These are phyloP conservation scores for Tarsius wallacei DNA, from an alignment of 2,797 vertebrate species.

Conservation along the genomic window DNA sequence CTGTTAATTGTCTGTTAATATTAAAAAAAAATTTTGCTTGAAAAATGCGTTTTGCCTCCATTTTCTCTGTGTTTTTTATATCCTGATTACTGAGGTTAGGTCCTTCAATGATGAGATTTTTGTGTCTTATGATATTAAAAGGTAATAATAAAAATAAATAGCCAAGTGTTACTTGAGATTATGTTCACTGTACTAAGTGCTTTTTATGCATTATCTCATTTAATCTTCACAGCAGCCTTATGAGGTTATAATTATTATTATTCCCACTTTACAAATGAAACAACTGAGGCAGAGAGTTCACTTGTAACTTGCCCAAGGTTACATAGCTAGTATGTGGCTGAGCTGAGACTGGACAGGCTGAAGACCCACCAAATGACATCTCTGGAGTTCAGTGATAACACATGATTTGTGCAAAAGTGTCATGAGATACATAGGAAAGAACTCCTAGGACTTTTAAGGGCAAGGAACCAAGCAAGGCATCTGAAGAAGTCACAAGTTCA, in stretches of 20 bases:
- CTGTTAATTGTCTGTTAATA: conserved; percentile 41
- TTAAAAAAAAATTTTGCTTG: conserved; percentile 35
- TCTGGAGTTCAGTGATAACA: background rate
- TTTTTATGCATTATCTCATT: background rate
- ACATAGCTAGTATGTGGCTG: background rate
- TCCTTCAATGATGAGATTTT: background rate
- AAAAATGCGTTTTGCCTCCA: background rate
- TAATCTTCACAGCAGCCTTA: background rate
- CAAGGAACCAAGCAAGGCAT: background rate
- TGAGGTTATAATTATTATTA: background rate
- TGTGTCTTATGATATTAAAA: background rate
- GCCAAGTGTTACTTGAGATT: background rate
- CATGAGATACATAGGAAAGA: background rate
- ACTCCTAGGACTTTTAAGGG: background rate
- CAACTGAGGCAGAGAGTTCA: background rate
- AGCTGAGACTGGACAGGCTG: background rate
- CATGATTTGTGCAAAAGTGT: background rate
- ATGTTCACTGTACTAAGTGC: background rate
- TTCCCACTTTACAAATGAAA: conserved; percentile 1
- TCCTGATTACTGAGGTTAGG: background rate
- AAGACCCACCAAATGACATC: background rate
- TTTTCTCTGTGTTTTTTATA: background rate
- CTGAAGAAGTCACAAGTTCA: background rate
- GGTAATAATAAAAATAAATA: conserved; percentile 15
- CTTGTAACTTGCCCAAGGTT: background rate